Conservation (phyloP, 2,113 vertebrate genomes). For the Rhadina sibilatrix region DNA sequence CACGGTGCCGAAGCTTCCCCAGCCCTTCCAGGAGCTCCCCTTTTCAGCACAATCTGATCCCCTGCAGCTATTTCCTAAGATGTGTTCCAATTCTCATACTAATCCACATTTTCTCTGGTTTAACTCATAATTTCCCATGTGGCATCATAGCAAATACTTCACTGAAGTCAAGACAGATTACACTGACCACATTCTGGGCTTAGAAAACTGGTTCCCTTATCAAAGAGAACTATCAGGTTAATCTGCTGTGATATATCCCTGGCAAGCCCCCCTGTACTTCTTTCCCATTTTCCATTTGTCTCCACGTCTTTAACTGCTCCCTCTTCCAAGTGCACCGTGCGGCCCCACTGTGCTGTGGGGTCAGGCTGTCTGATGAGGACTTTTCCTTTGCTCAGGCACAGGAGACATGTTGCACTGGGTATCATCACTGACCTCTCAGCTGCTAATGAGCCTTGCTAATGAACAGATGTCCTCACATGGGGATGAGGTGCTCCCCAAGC, state of each 20-base stretch:
- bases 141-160: slow-evolving; percentile 49
- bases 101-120: slow-evolving; percentile 65
- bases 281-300: slow-evolving; percentile 18
- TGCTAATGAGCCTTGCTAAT: slow-evolving; percentile 17
- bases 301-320: not conserved
- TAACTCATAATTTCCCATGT: slow-evolving; percentile 69
- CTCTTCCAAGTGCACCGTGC: rapidly evolving
- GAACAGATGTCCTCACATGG: not conserved
- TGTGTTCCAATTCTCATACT: slow-evolving; percentile 21
- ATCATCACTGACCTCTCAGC: not conserved
- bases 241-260: slow-evolving; percentile 24
- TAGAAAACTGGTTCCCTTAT: slow-evolving; percentile 36
- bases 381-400: not conserved
- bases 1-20: not conserved
- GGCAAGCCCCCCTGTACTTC: not conserved
- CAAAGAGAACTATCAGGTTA: slow-evolving; percentile 42
- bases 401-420: rapidly evolving
- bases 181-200: slow-evolving; percentile 39
- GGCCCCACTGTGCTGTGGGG: not conserved
- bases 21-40: slow-evolving; percentile 7
- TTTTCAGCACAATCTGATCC: slow-evolving; percentile 48
- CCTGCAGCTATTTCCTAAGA: slow-evolving; percentile 48
- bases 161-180: slow-evolving; percentile 58
- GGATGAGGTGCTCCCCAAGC: not conserved
- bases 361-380: not conserved